Base-by-base conservation (phyloP, 1,140 invertebrate genomes). In the Drosophila erecta region DNA sequence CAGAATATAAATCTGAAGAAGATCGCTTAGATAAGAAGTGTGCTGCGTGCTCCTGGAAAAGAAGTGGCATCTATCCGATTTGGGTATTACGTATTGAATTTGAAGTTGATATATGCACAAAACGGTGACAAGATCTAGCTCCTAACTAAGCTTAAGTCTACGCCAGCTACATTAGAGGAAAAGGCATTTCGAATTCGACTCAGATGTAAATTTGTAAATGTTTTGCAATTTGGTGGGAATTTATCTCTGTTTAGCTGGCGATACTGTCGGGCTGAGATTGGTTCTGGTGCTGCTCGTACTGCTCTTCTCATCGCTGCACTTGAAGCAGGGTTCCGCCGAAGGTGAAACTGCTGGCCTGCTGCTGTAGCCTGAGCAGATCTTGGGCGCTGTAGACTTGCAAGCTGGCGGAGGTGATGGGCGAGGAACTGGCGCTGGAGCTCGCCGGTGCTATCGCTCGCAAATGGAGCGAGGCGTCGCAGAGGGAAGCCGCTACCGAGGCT, bases 381-480 rank as follows among this genome's bases (percentile, higher is more conserved):
- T 78, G 77, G 41, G 90, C 67, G 41, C 44, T 85, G 53, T 80
- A 89, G 12, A 90, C 61, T 49, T 87, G 90, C 49, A 90, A 24
- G 22, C 73, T 72, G 50, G 74, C 33, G 22, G 43, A 14, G 15
- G 74, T 35, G 46, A 27, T 59, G 51, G 58, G 58, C 15, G 49
- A 43, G 20, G 44, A 40, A 40, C 60, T 57, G 35, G 38, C 35
- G 37, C 44, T 41, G 44, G 44, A 30, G 12, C 43, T 33, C 7
- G 90, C 90, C 6, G 90, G 90, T 5, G 90, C 90, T 58, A 91
- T 91, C 20, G 90, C 83, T 1, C 90, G 76, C 55, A 91, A 64
- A 22, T 91, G 89, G 10, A 76, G 38, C 35, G 83, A 67, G 3
- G 79, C 43, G 33, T 70, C 73, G 46, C 69, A 73, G 15, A 66